Evolutionary conservation across 1,140 invertebrate species (phyloP).

Genomic region (Pseudomyrmex pallidus): DNA sequence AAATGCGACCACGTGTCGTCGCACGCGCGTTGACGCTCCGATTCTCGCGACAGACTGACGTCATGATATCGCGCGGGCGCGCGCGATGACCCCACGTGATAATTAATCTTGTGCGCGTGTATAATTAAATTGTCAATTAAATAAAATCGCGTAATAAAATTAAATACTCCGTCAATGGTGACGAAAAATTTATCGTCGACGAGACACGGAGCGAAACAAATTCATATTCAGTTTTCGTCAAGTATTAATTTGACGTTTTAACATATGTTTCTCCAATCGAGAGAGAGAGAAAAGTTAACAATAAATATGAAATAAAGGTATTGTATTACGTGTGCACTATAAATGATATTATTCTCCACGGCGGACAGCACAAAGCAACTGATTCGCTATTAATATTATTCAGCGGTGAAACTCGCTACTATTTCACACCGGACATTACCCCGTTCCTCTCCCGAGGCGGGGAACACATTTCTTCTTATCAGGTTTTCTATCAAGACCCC

Average conservation of each 20-base stretch:
- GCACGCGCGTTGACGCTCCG: background rate
- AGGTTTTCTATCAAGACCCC: conserved; percentile 38
- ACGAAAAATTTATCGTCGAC: background rate
- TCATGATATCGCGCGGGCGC: background rate
- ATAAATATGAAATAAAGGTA: no score
- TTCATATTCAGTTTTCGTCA: no score
- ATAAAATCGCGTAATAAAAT: background rate
- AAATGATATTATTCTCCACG: conserved; percentile 1
- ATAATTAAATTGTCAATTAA: background rate
- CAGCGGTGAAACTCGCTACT: conserved; percentile 5
- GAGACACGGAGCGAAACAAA: no score
- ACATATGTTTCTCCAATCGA: no score
- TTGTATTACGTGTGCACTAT: no score
- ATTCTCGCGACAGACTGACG: background rate
- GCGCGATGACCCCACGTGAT: background rate
- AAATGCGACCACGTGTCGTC: background rate
- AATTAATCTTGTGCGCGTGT: background rate
- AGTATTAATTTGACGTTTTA: no score
- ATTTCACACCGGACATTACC: conserved; percentile 33
- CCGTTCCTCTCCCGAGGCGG: conserved; percentile 26
- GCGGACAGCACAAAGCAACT: background rate
- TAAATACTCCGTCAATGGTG: no score
- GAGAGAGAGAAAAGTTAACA: no score
- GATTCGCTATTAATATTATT: conserved; percentile 10
- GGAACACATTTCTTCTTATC: conserved; percentile 56